Percentiles rank a stretch among this genome's conserved stretches.
These are phyloP conservation scores for Porites australiensis DNA, from an alignment of 64 coral and sea anemone species.

Conservation along the genomic window DNA sequence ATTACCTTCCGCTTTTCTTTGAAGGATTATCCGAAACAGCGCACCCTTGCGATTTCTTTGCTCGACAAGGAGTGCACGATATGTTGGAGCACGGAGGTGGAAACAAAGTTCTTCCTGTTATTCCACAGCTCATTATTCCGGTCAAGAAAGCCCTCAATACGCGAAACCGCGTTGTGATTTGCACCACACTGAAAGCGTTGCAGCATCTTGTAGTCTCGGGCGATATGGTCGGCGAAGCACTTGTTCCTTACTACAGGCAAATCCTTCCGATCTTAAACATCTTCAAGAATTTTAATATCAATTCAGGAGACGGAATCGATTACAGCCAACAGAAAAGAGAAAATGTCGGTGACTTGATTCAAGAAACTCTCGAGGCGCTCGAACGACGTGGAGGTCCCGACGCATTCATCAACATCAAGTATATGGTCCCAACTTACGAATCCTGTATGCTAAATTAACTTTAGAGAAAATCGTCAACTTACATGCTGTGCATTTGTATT, in stretches of 20 bases:
- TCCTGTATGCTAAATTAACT: conserved; percentile 95
- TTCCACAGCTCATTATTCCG: conserved; percentile 97
- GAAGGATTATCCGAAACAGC: conserved; percentile 95
- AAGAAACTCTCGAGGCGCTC: conserved; percentile 95
- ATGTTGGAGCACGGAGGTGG: conserved; percentile 96
- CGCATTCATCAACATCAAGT: conserved; percentile 99
- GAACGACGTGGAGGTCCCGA: conserved; percentile 86
- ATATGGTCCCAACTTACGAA: conserved; percentile 99
- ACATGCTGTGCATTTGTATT: background rate
- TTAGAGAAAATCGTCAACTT: conserved; percentile 2
- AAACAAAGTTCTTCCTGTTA: conserved; percentile 89
- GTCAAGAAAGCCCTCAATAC: conserved; percentile 95
- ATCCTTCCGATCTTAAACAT: conserved; percentile 98
- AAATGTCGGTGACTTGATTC: conserved; percentile 96
- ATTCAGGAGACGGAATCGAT: conserved; percentile 96
- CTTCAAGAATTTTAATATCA: conserved; percentile 98
- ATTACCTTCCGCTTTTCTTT: conserved; percentile 97
- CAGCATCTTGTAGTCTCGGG: conserved; percentile 94
- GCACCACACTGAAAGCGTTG: conserved; percentile 90
- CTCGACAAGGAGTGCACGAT: conserved; percentile 98
- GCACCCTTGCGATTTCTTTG: conserved; percentile 98
- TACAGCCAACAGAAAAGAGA: conserved; percentile 99
- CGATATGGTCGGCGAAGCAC: conserved; percentile 91
- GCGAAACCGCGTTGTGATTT: conserved; percentile 93
- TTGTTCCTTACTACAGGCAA: conserved; percentile 98